Evolutionary conservation across 2,888 invertebrate genomes (phyloP).

Genomic region (Nymphalis c-album): DNA sequence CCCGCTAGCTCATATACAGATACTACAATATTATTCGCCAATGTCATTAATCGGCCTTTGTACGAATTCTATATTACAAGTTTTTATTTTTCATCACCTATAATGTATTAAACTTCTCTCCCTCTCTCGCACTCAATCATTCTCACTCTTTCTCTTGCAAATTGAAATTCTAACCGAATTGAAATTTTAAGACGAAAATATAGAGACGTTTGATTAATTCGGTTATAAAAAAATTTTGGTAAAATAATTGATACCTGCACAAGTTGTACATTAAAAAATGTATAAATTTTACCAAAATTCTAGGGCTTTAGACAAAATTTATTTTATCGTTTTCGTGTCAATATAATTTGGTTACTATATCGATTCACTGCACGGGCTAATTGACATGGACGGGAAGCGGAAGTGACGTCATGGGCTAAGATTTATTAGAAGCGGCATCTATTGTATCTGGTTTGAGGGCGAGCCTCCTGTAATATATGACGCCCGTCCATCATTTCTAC

Average conservation of each 20-base stretch:
- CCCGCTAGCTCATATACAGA: no score
- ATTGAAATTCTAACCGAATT: no score
- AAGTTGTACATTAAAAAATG: not conserved
- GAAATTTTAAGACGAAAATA: no score
- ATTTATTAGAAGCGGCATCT: conserved; percentile 35
- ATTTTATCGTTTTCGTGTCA: conserved; percentile 31
- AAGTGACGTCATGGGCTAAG: conserved; percentile 44
- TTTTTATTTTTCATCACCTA: no score
- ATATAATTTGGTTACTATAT: conserved; percentile 65
- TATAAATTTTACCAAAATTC: not conserved
- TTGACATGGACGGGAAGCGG: conserved; percentile 55
- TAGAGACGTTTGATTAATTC: no score
- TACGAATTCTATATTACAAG: no score
- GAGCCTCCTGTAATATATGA: conserved; percentile 5
- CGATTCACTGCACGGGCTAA: conserved; percentile 55
- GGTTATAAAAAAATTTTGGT: no score
- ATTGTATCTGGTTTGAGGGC: conserved; percentile 16
- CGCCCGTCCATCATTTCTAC: conserved; percentile 19
- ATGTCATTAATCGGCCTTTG: no score
- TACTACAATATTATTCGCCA: no score
- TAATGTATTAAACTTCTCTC: no score
- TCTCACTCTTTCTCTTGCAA: no score
- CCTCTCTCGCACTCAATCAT: no score
- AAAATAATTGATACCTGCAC: not conserved
- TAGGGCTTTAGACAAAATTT: not conserved